These are phyloP conservation scores for Cynopterus sphinx DNA, from an alignment of 2,797 vertebrate genomes.

Conservation along the genomic window DNA sequence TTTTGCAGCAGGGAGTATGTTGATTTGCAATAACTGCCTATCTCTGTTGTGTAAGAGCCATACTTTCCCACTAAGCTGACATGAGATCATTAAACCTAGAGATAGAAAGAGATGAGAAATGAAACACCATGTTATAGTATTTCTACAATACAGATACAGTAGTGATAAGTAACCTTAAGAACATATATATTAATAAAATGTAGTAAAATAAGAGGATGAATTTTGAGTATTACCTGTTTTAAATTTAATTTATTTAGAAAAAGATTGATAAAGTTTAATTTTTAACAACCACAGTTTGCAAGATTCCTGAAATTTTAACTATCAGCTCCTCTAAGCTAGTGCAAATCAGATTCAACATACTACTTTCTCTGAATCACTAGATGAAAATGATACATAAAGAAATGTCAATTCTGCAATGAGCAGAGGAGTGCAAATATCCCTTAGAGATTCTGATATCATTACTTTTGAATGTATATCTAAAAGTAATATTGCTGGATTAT, in stretches of 20 bases:
- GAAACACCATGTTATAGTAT: neutral
- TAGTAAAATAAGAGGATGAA: neutral
- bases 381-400: neutral
- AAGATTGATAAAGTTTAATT: neutral
- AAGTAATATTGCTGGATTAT: neutral
- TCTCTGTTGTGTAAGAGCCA: neutral
- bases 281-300: neutral
- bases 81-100: neutral
- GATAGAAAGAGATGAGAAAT: neutral
- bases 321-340: neutral
- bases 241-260: neutral
- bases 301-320: neutral
- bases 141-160: neutral
- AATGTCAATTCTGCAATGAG: neutral
- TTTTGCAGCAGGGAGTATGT: neutral
- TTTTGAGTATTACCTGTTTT: neutral
- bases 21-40: neutral
- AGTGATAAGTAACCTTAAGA: neutral
- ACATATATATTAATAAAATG: neutral
- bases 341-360: neutral
- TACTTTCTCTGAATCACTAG: neutral
- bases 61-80: neutral
- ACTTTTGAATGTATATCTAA: neutral
- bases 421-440: neutral
- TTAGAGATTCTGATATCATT: neutral